A percentile compares a stretch with the other conserved stretches of the same genome.
These are phyloP conservation scores for Tetheella fluctuosa DNA, from an alignment of 2,888 invertebrate genomes.

Conservation along the genomic window DNA sequence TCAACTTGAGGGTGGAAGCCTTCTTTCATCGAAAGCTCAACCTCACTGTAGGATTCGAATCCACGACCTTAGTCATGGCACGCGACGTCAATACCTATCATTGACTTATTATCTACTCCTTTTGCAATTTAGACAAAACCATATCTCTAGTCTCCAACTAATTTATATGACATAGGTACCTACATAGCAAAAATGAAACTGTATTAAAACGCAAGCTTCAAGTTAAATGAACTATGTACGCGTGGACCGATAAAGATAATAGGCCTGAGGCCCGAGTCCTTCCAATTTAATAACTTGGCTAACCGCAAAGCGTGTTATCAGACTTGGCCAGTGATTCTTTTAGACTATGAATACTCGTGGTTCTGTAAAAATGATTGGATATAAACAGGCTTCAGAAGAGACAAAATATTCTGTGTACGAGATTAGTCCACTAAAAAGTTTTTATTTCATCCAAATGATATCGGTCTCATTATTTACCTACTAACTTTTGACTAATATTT, in stretches of 20 bases:
- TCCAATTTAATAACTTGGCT: constrained; percentile 20
- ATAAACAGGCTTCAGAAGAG: not conserved
- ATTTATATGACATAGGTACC: not conserved
- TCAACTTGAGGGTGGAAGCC: too few species aligned
- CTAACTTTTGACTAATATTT: too few species aligned
- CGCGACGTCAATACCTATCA: too few species aligned
- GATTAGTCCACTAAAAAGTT: not conserved
- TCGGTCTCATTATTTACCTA: too few species aligned
- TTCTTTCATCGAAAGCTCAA: too few species aligned
- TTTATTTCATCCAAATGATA: too few species aligned
- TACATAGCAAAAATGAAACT: not conserved
- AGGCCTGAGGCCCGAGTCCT: constrained; percentile 12
- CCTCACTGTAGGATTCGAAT: too few species aligned
- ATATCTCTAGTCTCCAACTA: not conserved
- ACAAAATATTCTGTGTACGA: not conserved
- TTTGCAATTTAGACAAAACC: not conserved
- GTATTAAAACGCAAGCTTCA: constrained; percentile 25
- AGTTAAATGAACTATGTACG: constrained; percentile 28
- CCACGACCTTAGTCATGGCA: too few species aligned
- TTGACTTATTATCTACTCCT: too few species aligned
- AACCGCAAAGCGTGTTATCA: constrained; percentile 16
- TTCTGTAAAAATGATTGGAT: not conserved
- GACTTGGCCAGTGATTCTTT: constrained; percentile 19
- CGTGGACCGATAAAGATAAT: constrained; percentile 25
- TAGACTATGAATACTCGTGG: not conserved